These are phyloP conservation scores for Glaucidium brasilianum DNA, from an alignment of 2,113 vertebrate genomes.

Conservation along the genomic window DNA sequence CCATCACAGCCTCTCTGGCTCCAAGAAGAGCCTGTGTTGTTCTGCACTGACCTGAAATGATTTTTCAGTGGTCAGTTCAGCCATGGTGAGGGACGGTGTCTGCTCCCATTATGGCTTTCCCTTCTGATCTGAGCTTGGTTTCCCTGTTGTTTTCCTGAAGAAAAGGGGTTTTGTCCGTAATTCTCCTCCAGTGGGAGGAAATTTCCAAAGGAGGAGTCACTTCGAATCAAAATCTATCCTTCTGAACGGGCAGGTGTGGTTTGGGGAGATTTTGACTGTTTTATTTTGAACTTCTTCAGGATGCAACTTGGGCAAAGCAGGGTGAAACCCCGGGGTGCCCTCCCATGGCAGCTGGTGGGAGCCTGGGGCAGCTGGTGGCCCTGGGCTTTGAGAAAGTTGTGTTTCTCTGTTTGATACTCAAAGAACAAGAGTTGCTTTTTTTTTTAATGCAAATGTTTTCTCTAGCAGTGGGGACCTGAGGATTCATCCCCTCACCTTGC, in stretches of 20 bases:
- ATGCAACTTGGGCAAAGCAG: not conserved
- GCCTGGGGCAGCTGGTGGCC: not conserved
- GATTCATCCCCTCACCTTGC: not conserved
- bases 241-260: fast-evolving
- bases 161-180: not conserved
- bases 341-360: not conserved
- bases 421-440: not conserved
- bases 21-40: not conserved
- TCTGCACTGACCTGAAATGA: slow-evolving; percentile 31
- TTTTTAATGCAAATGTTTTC: not conserved
- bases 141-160: not conserved
- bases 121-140: not conserved
- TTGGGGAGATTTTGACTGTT: fast-evolving
- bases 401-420: not conserved
- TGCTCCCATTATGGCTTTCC: not conserved
- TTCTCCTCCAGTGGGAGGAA: not conserved
- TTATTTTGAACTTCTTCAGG: not conserved
- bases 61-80: not conserved
- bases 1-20: not conserved
- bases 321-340: not conserved
- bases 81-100: fast-evolving
- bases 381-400: not conserved
- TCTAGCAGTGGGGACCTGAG: not conserved
- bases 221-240: not conserved
- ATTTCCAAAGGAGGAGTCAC: not conserved